Percentiles rank a stretch among this genome's conserved stretches.
These are phyloP conservation scores for Psittacula echo DNA, from an alignment of 2,797 vertebrate species.

Conservation along the genomic window DNA sequence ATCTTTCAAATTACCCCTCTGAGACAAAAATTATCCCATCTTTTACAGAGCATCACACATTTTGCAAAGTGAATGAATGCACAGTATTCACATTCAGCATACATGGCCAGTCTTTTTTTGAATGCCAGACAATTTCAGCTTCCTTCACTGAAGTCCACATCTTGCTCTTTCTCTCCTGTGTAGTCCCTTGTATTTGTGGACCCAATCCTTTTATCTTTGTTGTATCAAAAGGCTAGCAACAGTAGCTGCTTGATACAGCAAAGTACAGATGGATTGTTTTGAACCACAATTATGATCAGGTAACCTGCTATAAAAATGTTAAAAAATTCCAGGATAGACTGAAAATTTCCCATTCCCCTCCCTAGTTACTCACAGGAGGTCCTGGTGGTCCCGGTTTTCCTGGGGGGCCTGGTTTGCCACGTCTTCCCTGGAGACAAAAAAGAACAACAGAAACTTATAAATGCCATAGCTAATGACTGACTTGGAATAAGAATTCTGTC, in stretches of 20 bases:
- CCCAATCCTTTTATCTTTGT: not conserved
- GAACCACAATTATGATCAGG: not conserved
- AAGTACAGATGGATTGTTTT: not conserved
- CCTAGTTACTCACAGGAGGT: constrained; percentile 84
- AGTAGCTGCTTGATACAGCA: not conserved
- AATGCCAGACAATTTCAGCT: constrained; percentile 27
- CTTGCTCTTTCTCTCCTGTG: not conserved
- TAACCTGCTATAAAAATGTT: not conserved
- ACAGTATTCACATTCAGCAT: constrained; percentile 55
- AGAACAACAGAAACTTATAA: constrained; percentile 5
- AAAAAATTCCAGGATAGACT: not conserved
- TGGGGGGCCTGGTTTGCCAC: constrained; percentile 87
- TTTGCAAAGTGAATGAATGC: constrained; percentile 55
- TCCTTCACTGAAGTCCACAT: not conserved
- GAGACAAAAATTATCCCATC: constrained; percentile 74
- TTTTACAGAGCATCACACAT: constrained; percentile 57
- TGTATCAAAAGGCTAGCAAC: not conserved
- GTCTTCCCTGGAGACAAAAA: constrained; percentile 84
- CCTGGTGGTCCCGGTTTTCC: constrained; percentile 85
- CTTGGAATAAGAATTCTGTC: not conserved
- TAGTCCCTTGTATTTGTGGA: not conserved
- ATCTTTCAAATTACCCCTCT: constrained; percentile 73
- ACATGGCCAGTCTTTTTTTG: constrained; percentile 40
- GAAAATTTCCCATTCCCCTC: not conserved
- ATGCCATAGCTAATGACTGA: not conserved